phyloP scores from a whole-genome alignment of 2,888 invertebrate species.

The Drosophila pseudotalamancana region DNA sequence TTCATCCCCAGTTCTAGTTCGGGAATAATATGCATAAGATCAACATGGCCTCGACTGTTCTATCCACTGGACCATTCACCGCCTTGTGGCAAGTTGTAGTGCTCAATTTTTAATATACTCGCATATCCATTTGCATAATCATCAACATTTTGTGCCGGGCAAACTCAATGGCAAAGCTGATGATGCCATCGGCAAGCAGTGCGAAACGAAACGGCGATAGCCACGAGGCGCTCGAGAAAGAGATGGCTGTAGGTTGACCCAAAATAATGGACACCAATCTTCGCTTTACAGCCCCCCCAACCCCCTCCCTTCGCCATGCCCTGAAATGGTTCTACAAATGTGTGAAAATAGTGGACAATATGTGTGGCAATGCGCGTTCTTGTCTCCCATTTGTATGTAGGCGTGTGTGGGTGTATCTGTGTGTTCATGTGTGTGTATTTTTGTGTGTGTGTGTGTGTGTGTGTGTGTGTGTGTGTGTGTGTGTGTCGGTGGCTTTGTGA shows the following conservation, averaged over 20 bases:
- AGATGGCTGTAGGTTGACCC: constrained; percentile 60
- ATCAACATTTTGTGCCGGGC: constrained; percentile 45
- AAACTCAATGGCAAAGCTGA: constrained; percentile 52
- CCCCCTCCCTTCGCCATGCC: not conserved
- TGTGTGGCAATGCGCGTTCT: constrained; percentile 58
- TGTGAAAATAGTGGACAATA: constrained; percentile 80
- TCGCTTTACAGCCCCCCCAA: constrained; percentile 25
- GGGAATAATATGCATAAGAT: no score
- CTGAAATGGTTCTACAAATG: constrained; percentile 59
- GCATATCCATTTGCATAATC: constrained; percentile 53
- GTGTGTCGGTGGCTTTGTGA: constrained; percentile 36
- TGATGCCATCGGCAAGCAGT: constrained; percentile 48
- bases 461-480: constrained; percentile 14
- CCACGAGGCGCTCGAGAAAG: constrained; percentile 20
- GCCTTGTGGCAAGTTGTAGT: constrained; percentile 6
- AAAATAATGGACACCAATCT: constrained; percentile 68
- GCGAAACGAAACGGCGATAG: constrained; percentile 32
- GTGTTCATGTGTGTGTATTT: constrained; percentile 15
- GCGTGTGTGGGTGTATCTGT: constrained; percentile 12
- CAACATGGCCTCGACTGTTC: no score
- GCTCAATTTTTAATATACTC: constrained; percentile 48
- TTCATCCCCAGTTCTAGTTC: no score
- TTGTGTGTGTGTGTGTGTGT: constrained; percentile 22
- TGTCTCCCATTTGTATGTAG: constrained; percentile 53
- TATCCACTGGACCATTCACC: not conserved